Conservation (phyloP, 2,797 vertebrate species). For the Sarcophilus harrisii region DNA sequence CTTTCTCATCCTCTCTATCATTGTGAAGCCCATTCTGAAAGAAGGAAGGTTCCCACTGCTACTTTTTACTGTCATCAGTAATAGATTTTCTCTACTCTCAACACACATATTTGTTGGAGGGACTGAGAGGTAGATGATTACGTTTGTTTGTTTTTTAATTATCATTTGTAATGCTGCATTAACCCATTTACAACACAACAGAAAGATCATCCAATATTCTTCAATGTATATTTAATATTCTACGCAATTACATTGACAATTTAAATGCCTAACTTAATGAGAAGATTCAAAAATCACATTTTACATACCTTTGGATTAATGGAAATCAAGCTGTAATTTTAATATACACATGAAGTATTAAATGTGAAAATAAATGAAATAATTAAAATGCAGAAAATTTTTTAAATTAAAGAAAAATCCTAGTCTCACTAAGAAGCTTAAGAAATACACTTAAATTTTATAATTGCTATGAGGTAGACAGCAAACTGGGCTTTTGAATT, state of each 20-base stretch:
- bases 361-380: conserved; percentile 28
- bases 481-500: not conserved
- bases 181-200: not conserved
- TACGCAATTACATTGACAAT: conserved; percentile 61
- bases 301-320: conserved; percentile 28
- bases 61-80: not conserved
- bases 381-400: conserved; percentile 38
- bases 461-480: conserved; percentile 24
- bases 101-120: not conserved
- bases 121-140: not conserved
- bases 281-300: conserved; percentile 28
- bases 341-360: conserved; percentile 21
- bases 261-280: conserved; percentile 69
- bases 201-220: conserved; percentile 18
- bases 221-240: conserved; percentile 51
- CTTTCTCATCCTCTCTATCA: not conserved
- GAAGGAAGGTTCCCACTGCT: not conserved
- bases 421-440: conserved; percentile 28
- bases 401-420: not conserved
- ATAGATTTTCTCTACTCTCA: not conserved
- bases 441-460: not conserved
- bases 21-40: not conserved
- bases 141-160: conserved; percentile 5
- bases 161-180: conserved; percentile 17
- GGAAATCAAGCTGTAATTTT: conserved; percentile 31